Evolutionary conservation across 2,888 invertebrate species (phyloP).

Genomic region (Lithosia quadra): DNA sequence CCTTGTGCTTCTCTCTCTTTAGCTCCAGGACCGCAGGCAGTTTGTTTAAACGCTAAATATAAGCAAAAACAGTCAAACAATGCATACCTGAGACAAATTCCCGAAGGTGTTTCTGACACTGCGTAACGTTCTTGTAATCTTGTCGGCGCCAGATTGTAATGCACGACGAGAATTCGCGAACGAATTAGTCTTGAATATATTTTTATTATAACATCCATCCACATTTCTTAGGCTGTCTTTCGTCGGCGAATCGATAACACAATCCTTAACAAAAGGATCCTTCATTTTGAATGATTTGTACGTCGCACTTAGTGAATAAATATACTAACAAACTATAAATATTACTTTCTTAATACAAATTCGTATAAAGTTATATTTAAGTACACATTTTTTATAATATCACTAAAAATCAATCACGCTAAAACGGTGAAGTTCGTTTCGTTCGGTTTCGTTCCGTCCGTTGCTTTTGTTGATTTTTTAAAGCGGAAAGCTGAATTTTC

Average conservation of each 20-base stretch:
- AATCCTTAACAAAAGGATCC: constrained; percentile 80
- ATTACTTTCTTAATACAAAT: constrained; percentile 33
- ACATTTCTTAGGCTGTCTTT: constrained; percentile 76
- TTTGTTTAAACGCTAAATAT: not conserved
- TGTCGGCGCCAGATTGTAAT: constrained; percentile 89
- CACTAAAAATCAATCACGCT: constrained; percentile 55
- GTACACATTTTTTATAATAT: constrained; percentile 59
- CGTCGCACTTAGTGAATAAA: constrained; percentile 38
- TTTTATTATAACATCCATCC: constrained; percentile 81
- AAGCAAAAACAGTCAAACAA: not conserved
- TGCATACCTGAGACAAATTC: constrained; percentile 88
- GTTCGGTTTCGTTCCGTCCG: constrained; percentile 47
- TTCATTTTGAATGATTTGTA: constrained; percentile 67
- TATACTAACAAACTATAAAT: constrained; percentile 31
- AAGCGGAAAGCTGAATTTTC: constrained; percentile 37
- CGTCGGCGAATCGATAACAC: constrained; percentile 79
- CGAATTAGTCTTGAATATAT: constrained; percentile 77
- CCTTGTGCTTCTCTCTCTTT: not conserved
- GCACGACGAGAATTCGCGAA: constrained; percentile 89
- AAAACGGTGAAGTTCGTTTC: constrained; percentile 32
- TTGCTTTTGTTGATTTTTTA: constrained; percentile 62
- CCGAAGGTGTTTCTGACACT: constrained; percentile 89
- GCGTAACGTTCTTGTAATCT: constrained; percentile 89
- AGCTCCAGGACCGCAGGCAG: not conserved
- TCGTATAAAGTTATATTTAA: constrained; percentile 49